A percentile compares a stretch with the other conserved stretches of the same genome.
phyloP scores from a whole-genome alignment of 2,888 invertebrate species.

The Neoascia interrupta region DNA sequence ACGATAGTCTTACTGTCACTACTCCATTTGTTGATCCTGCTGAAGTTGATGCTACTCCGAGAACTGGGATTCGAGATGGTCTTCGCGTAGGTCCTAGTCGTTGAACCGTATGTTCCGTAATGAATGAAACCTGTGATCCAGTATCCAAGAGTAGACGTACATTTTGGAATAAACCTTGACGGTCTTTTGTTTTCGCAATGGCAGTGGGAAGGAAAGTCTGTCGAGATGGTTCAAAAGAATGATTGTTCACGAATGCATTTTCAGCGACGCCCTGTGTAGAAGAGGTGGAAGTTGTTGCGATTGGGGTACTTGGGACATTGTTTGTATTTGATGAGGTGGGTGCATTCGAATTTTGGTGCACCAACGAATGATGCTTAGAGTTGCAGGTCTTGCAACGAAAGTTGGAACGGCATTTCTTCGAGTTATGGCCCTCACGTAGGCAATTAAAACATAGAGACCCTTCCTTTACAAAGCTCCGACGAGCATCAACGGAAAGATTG shows the following conservation, averaged over 20 bases:
- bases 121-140: not conserved
- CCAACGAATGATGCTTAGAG: not conserved
- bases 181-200: not conserved
- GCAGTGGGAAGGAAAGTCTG: too few relatives aligned
- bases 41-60: slow-evolving; percentile 4
- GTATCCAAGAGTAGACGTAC: not conserved
- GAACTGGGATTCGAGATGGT: not conserved
- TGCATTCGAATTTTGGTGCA: too few relatives aligned
- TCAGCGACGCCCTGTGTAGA: too few relatives aligned
- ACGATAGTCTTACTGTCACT: slow-evolving; percentile 2
- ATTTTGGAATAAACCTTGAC: not conserved
- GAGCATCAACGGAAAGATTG: not conserved
- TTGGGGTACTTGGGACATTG: too few relatives aligned
- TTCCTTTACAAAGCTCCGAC: slow-evolving; percentile 20
- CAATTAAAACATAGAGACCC: slow-evolving; percentile 21
- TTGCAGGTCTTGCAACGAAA: slow-evolving; percentile 16
- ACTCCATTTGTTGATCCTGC: slow-evolving; percentile 9
- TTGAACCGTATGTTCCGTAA: not conserved
- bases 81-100: not conserved
- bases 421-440: slow-evolving; percentile 3
- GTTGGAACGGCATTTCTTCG: slow-evolving; percentile 10
- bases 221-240: too few relatives aligned
- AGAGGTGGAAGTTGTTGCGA: too few relatives aligned
- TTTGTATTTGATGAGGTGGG: too few relatives aligned
- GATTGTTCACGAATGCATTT: too few relatives aligned